Evolutionary conservation across 1,140 invertebrate species (phyloP), one percentile per base, ranked within the genome.

Genomic region (Cotesia typhae): DNA sequence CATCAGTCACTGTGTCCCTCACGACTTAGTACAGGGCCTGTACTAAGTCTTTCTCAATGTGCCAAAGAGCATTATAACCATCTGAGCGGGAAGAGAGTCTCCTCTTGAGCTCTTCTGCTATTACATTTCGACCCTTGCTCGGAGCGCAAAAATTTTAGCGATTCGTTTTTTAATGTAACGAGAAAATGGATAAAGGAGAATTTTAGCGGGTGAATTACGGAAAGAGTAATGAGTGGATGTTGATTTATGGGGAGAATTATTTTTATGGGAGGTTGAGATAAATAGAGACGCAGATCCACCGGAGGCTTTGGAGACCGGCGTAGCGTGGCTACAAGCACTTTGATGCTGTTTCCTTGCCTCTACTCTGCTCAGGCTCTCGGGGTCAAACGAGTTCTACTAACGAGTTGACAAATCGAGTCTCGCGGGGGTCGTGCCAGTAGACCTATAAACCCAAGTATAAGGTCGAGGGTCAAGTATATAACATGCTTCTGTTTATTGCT

Each of bases 371-470:
- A 28, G 7, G 12, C 2, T 12, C 14, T 38, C 36, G 51, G 67
- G 71, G 71, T 84, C 82, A 86, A 87, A 86, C 80, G 83, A 85
- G 83, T 85, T 84, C 75, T 79, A 83, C 84, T 87, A 87, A 85
- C 86, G 84, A 85, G 84, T 87, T 87, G 86, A 87, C 86, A 87
- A 87, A 87, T 87, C 84, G 83, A 76, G 82, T 87, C 85, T 85
- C 85, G 76, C 75, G 85, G 81, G 85, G 82, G 81, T 86, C 85
- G 83, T 86, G 83, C 79, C 80, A 75, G 80, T 79, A 85, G 82
- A 85, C 83, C 84, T 84, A 87, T 87, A 86, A 86, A 85, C 78
- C 80, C 78, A 84, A 28, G 28, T 28, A 28, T 28, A 28, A 84
- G 83, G 80, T 84, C 83, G 82, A 81, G 75, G 74, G 72, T 71